A percentile compares a stretch with the other conserved stretches of the same genome.
Conservation (phyloP, 35 echinoderm and acorn worm species). For the Lytechinus pictus region DNA sequence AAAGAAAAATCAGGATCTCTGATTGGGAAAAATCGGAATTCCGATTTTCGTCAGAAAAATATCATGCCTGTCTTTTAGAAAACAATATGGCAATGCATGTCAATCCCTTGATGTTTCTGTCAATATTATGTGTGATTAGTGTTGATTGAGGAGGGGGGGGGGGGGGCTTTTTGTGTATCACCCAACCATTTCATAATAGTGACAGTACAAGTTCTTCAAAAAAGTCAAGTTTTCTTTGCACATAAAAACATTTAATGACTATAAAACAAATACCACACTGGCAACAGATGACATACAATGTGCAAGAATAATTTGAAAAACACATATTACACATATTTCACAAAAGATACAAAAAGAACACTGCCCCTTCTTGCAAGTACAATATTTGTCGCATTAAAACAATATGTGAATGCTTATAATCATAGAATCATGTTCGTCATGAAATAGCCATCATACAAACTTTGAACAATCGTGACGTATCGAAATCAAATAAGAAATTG, state of each 20-base stretch:
- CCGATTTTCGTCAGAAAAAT: no score
- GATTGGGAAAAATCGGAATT: no score
- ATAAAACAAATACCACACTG: background rate
- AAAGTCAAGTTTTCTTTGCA: conserved; percentile 14
- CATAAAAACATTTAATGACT: conserved; percentile 53
- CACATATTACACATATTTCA: background rate
- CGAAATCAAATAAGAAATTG: background rate
- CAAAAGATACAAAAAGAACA: background rate
- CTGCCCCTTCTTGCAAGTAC: background rate
- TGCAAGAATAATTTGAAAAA: conserved; percentile 25
- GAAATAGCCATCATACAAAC: background rate
- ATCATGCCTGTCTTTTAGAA: no score
- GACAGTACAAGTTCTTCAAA: background rate
- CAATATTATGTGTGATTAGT: no score
- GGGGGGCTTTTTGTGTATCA: background rate
- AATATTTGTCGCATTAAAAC: background rate
- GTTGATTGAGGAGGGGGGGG: no score
- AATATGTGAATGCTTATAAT: background rate
- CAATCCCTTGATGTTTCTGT: no score
- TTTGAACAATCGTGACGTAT: background rate
- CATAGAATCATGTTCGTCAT: background rate
- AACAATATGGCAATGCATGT: no score
- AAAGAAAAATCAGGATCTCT: no score
- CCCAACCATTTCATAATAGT: background rate
- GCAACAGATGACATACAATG: background rate